phyloP scores from a whole-genome alignment of 2,113 vertebrate species.

The Chiloscyllium plagiosum region DNA sequence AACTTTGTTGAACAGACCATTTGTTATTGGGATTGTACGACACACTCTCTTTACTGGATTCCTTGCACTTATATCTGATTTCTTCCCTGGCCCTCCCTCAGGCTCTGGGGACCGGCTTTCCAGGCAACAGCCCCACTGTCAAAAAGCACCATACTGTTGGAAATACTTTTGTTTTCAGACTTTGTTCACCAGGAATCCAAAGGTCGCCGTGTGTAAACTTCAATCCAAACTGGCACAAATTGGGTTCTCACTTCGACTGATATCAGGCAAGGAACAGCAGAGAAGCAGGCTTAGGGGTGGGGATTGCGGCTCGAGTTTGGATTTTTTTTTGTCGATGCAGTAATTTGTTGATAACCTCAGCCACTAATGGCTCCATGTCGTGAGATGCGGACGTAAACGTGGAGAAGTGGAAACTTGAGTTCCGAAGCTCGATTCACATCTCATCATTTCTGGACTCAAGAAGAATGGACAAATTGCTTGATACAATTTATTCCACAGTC shows the following conservation, averaged over 20 bases:
- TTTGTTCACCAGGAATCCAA: neutral
- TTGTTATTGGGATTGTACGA: constrained; percentile 12
- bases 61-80: constrained; percentile 27
- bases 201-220: neutral
- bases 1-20: neutral
- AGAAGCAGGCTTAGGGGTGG: neutral
- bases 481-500: constrained; percentile 15
- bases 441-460: neutral
- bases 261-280: neutral
- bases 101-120: neutral
- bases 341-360: neutral
- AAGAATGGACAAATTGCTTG: neutral
- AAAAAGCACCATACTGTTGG: neutral
- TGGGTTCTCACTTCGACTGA: neutral
- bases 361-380: neutral
- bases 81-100: neutral
- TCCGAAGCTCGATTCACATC: neutral
- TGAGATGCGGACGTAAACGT: neutral
- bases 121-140: neutral
- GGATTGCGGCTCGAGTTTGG: neutral
- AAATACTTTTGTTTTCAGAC: neutral
- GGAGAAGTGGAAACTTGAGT: neutral
- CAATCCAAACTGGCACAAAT: too few species aligned
- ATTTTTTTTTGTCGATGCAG: neutral
- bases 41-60: neutral